Conservation (phyloP, 2,888 invertebrate genomes). For the Danaus chrysippus region DNA sequence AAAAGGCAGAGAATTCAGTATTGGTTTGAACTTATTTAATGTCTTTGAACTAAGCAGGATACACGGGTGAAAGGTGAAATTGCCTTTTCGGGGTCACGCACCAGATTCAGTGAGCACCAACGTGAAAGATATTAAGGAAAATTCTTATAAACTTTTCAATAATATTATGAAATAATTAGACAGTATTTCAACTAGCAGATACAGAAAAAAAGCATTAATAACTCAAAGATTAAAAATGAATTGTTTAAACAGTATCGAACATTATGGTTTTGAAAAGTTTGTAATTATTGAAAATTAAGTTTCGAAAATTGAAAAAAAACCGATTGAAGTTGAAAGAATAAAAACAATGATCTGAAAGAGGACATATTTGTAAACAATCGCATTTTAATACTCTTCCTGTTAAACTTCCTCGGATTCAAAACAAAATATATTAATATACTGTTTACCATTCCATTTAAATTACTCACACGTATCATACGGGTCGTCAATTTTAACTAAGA, state of each 20-base stretch:
- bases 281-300: background rate
- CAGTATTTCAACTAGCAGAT: no score
- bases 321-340: background rate
- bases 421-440: constrained; percentile 10
- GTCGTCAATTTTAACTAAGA: no score
- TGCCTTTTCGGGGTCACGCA: constrained; percentile 11
- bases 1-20: constrained; percentile 1
- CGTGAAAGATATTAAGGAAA: background rate
- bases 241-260: no score
- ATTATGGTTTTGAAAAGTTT: background rate
- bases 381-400: constrained; percentile 18
- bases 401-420: constrained; percentile 16
- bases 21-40: constrained; percentile 14
- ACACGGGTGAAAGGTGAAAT: constrained; percentile 14
- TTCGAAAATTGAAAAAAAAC: background rate
- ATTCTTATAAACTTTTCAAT: no score
- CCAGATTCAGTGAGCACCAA: constrained; percentile 1
- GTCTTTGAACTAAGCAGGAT: constrained; percentile 11
- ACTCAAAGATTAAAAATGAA: no score
- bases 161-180: no score
- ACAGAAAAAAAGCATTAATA: no score
- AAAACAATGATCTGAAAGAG: constrained; percentile 22
- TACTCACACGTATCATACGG: background rate
- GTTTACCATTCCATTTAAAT: constrained; percentile 1
- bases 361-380: constrained; percentile 23